Evolutionary conservation across 2,113 vertebrate genomes (phyloP), one percentile per base, ranked within the genome.

Genomic region (Hyperopisus bebe): DNA sequence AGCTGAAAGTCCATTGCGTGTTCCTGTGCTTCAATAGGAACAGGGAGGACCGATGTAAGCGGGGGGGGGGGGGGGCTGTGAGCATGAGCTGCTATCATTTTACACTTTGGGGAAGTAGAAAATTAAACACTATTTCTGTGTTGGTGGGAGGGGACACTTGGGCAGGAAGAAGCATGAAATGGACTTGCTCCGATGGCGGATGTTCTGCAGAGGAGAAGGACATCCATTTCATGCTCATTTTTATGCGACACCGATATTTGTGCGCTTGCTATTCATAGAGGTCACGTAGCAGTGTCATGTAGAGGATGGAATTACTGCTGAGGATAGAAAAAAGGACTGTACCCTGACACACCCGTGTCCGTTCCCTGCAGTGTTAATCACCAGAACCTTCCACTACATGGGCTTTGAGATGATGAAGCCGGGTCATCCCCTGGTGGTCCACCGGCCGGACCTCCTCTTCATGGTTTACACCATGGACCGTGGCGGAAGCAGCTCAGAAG

Each of bases 331-430:
- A 15, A 21, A 42, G 42, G 11, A 1, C 17, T 4, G 3, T 86
- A 35, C 6, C 7, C 7, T 87, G 35, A 91, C 83, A n/a, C 2
- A 51, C 35, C 44, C 17, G 8, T 90, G 47, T 93, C 83, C 90
- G 88, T 91, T 88, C 93, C 51, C 93, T 91, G 66, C 94, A 99
- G 98, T 96, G 95, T 96, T 97, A 17, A 96, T 99, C 93, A 96
- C 98, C 94, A 99, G 96, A 96, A 98, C 98, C 1, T 99, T 99
- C 95, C 97, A 97, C 95, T 99, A 98, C 95, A 92, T 99, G 96
- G 98, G 98, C 94, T 99, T 99, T 92, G 97, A 99, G 95, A 96
- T 98, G 88, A 98, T 99, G 93, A 97, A 97, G 92, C 98, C 98
- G 31, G 98, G 97, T 46, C 96, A 98, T 92, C 97, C 98, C 19